phyloP scores from a whole-genome alignment of 2,888 invertebrate species.

The Zonitis immaculata region DNA sequence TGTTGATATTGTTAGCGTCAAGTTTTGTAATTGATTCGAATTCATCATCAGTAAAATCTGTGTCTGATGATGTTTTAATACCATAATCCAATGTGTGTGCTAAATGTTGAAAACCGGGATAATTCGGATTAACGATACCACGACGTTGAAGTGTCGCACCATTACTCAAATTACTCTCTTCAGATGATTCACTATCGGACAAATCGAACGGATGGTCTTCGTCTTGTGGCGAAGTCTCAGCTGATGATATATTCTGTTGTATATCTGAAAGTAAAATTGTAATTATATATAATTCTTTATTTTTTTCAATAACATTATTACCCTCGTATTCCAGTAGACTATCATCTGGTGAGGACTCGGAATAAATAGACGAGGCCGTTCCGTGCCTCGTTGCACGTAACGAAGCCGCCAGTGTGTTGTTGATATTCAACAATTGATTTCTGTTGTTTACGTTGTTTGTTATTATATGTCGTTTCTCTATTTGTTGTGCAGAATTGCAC shows the following conservation, averaged over 20 bases:
- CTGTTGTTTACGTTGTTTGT: constrained; percentile 43
- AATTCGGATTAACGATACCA: constrained; percentile 79
- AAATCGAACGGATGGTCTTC: constrained; percentile 55
- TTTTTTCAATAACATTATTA: constrained; percentile 26
- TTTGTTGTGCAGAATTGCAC: constrained; percentile 42
- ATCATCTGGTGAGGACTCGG: constrained; percentile 52
- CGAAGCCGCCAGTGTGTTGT: constrained; percentile 48
- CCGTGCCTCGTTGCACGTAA: constrained; percentile 39
- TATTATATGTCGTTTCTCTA: constrained; percentile 37
- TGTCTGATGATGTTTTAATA: constrained; percentile 44
- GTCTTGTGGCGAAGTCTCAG: constrained; percentile 51
- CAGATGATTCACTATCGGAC: constrained; percentile 51
- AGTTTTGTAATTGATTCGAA: constrained; percentile 48
- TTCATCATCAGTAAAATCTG: constrained; percentile 50
- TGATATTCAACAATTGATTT: constrained; percentile 37
- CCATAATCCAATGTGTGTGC: constrained; percentile 61
- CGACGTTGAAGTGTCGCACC: constrained; percentile 54
- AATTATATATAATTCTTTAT: background rate
- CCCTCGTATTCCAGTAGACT: constrained; percentile 55
- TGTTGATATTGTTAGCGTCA: constrained; percentile 47
- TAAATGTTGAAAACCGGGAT: constrained; percentile 78
- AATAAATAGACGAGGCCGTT: constrained; percentile 41
- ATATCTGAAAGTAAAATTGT: constrained; percentile 38
- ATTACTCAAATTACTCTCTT: constrained; percentile 46
- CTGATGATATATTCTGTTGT: constrained; percentile 47